Percentiles rank a stretch among this genome's conserved stretches.
phyloP scores from a whole-genome alignment of 2,797 vertebrate genomes.

The Poecilia gillii region DNA sequence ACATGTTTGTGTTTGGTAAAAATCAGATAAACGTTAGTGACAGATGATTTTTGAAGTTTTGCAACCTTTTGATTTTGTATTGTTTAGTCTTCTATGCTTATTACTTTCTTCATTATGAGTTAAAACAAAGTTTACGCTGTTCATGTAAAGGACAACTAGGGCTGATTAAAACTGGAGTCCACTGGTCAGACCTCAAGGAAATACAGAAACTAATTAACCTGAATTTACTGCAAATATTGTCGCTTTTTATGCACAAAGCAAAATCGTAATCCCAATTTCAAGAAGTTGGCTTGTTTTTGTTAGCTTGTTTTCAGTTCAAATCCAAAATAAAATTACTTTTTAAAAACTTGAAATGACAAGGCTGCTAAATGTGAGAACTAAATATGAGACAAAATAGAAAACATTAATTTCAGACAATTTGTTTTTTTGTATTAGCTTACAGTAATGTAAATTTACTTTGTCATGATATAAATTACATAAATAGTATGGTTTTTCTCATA shows the following conservation, averaged over 20 bases:
- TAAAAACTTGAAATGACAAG: not conserved
- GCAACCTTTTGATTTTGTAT: not conserved
- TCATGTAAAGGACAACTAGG: not conserved
- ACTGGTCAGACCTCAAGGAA: not conserved
- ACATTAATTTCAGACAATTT: not conserved
- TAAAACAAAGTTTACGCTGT: slow-evolving; percentile 1
- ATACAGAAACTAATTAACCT: not conserved
- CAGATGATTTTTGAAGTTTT: not conserved
- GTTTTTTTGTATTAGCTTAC: not conserved
- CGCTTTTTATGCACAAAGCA: not conserved
- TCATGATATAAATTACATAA: not conserved
- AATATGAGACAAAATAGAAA: not conserved
- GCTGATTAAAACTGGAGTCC: not conserved
- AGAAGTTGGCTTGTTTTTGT: too few relatives aligned
- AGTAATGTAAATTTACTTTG: not conserved
- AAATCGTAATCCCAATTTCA: not conserved
- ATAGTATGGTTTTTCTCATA: not conserved
- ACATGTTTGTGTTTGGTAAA: not conserved
- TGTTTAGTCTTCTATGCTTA: not conserved
- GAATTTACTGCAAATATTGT: not conserved
- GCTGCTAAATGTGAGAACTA: not conserved
- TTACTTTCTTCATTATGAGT: not conserved
- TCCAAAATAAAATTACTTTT: not conserved
- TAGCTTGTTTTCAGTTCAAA: not conserved
- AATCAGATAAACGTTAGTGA: not conserved